phyloP scores from a whole-genome alignment of 1,140 invertebrate genomes.

The Phenacoccus solenopsis region DNA sequence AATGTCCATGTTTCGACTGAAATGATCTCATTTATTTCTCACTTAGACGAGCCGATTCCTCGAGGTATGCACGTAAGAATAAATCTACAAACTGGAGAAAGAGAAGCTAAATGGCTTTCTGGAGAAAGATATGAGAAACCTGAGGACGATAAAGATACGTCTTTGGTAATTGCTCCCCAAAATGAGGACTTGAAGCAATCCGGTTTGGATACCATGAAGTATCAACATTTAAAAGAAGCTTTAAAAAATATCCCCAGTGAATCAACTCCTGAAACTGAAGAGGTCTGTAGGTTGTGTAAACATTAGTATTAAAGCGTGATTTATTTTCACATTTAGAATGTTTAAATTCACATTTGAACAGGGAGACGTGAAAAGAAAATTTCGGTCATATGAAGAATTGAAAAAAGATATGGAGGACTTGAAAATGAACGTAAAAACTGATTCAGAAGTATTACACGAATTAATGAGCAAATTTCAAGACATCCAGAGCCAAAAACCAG shows the following conservation, averaged over 20 bases:
- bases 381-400: slow-evolving; percentile 49
- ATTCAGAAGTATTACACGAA: slow-evolving; percentile 48
- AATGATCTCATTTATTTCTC: not conserved
- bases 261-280: not conserved
- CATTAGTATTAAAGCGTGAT: not conserved
- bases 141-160: slow-evolving; percentile 12
- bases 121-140: slow-evolving; percentile 33
- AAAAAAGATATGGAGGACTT: slow-evolving; percentile 48
- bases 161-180: not conserved
- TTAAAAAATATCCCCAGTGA: slow-evolving; percentile 9
- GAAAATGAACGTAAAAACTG: slow-evolving; percentile 49
- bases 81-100: slow-evolving; percentile 55
- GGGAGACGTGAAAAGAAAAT: slow-evolving; percentile 30
- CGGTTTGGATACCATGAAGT: not conserved
- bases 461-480: slow-evolving; percentile 28
- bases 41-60: slow-evolving; percentile 52
- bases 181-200: not conserved
- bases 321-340: not conserved
- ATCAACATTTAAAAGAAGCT: not conserved
- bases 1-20: too few relatives aligned
- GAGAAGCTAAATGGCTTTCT: slow-evolving; percentile 59
- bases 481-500: slow-evolving; percentile 40
- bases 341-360: not conserved
- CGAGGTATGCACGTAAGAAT: slow-evolving; percentile 57
- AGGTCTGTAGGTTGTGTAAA: not conserved